Evolutionary conservation across 2,113 vertebrate genomes (phyloP).

Genomic region (Malurus elegans): DNA sequence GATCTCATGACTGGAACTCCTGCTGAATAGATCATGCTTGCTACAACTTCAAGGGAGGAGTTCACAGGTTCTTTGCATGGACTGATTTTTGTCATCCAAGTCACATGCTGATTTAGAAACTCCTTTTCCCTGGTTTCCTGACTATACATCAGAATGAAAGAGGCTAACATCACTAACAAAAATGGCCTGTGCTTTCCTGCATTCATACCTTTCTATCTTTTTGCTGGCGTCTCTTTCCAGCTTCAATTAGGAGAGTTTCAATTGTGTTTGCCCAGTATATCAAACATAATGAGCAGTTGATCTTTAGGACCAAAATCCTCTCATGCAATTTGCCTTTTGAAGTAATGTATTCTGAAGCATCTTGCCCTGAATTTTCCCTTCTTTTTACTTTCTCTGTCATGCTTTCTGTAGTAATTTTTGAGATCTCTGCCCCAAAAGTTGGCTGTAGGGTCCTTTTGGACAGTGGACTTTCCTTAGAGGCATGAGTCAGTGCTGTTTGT

Average conservation of each 20-base stretch:
- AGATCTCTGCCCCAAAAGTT: background rate
- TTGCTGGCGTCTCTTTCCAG: background rate
- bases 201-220: background rate
- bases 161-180: background rate
- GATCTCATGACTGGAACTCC: background rate
- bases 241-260: background rate
- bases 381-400: background rate
- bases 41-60: background rate
- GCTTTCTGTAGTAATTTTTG: background rate
- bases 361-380: background rate
- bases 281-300: background rate
- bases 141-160: background rate
- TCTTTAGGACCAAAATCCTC: background rate
- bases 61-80: background rate
- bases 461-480: background rate
- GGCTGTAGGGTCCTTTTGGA: background rate
- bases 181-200: background rate
- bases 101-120: background rate
- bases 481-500: background rate
- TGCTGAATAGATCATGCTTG: background rate
- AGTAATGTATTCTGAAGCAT: background rate
- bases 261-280: background rate
- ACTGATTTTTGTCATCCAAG: background rate
- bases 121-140: background rate
- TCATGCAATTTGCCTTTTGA: background rate